Base-by-base conservation (phyloP, 2,888 invertebrate genomes). In the Flexamia atlantica region DNA sequence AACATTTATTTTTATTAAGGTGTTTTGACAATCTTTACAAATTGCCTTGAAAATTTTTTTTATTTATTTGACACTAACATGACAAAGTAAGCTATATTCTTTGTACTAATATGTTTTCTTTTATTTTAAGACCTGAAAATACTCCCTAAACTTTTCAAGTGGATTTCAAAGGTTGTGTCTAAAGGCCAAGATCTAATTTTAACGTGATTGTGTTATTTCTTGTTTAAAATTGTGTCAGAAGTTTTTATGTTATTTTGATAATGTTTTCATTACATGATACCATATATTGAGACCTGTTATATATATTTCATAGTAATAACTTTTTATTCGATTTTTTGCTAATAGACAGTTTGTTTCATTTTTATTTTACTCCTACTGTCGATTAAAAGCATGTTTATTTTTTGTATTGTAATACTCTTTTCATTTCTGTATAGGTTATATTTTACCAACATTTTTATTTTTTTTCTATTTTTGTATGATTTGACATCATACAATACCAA, bases 141-240 rank as follows among this genome's bases (percentile, higher is more conserved):
- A 57, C 57, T 57, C 57, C 20, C 57, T 23, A 23, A 25, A 23
- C 57, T 23, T 20, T 25, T 23, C 20, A 57, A 57, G 57, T 57
- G 57, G 57, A 12, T 20, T 57, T 57, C 2, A 46, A 57, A 57
- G 57, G 57, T 57, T 57, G 25, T 57, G 57, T 12, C 57, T 17
- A 64, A 3, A 64, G 28, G 64, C 28, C n/a, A 30, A 30, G 64
- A 64, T 64, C 64, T 64, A 30, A 64, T 28, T 64, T 64, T 64
- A 64, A 64, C 64, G 28, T 28, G 30, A 30, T 64, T 64, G n/a
- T 28, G 20, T 57, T 23, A 20, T 23, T 57, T 57, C 2, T 57
- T 46, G 14, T 9, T 46, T 46, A 14, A n/a, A n/a, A n/a, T n/a
- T n/a, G 46, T 12, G 2, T 9, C 14, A 46, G 46, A 12, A 46